Evolutionary conservation across 1,140 invertebrate genomes (phyloP).

Genomic region (Drosophila kohkoa): DNA sequence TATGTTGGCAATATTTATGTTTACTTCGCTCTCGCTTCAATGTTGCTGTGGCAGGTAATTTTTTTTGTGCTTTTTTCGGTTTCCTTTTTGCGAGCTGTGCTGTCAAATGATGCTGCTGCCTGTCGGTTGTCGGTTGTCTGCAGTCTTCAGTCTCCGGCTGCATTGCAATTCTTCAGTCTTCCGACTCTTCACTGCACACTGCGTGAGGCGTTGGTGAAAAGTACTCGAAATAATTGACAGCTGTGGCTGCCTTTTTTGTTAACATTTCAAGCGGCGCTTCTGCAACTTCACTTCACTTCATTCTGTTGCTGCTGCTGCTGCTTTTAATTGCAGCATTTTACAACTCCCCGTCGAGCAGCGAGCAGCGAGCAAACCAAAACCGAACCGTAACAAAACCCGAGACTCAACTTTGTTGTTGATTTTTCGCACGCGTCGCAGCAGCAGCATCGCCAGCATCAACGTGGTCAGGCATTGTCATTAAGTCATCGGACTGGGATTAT

Average conservation of each 20-base stretch:
- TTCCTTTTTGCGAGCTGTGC: constrained; percentile 37
- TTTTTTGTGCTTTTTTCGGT: constrained; percentile 9
- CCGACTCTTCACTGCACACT: constrained; percentile 46
- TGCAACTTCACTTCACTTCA: constrained; percentile 15
- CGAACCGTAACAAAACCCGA: constrained; percentile 12
- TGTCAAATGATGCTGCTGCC: constrained; percentile 50
- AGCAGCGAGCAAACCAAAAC: not conserved
- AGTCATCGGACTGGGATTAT: constrained; percentile 67
- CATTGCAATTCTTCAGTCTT: constrained; percentile 20
- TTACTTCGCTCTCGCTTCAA: constrained; percentile 23
- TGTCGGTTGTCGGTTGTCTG: not conserved
- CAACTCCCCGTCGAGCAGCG: constrained; percentile 58
- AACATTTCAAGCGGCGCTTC: constrained; percentile 50
- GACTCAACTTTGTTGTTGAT: constrained; percentile 55
- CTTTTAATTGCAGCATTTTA: constrained; percentile 81
- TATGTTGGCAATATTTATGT: constrained; percentile 79
- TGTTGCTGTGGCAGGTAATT: constrained; percentile 31
- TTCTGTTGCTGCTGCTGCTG: constrained; percentile 31
- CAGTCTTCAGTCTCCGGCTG: constrained; percentile 21
- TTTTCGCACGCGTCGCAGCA: constrained; percentile 49
- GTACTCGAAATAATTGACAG: constrained; percentile 84
- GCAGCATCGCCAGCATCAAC: constrained; percentile 27
- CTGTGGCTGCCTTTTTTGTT: constrained; percentile 82
- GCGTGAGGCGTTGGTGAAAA: constrained; percentile 82
- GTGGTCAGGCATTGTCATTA: constrained; percentile 68